Conservation (phyloP, 2,888 invertebrate genomes). For the Mylabris sibirica region DNA sequence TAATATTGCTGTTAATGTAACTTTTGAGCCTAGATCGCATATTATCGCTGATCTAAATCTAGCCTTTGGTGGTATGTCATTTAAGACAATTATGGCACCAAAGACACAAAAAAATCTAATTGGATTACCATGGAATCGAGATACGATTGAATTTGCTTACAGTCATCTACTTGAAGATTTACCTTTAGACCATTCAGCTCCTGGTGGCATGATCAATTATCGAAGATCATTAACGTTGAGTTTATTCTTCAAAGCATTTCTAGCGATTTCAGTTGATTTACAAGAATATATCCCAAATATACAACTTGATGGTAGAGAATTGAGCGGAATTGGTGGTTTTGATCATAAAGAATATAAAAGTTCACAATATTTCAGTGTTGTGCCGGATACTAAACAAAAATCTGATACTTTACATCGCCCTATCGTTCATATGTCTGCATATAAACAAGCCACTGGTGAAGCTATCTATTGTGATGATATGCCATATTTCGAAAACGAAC, state of each 20-base stretch:
- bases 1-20: slow-evolving; percentile 69
- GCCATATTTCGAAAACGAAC: slow-evolving; percentile 76
- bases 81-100: slow-evolving; percentile 78
- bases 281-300: slow-evolving; percentile 66
- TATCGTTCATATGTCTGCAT: slow-evolving; percentile 80
- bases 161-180: slow-evolving; percentile 76
- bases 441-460: slow-evolving; percentile 91
- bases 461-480: slow-evolving; percentile 93
- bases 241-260: slow-evolving; percentile 75
- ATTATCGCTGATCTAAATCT: slow-evolving; percentile 71
- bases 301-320: slow-evolving; percentile 63
- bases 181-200: slow-evolving; percentile 73
- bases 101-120: slow-evolving; percentile 66
- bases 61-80: slow-evolving; percentile 95
- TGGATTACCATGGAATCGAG: slow-evolving; percentile 52
- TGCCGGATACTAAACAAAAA: slow-evolving; percentile 58
- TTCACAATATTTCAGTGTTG: slow-evolving; percentile 74
- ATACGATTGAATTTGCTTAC: slow-evolving; percentile 65
- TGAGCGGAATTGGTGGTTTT: slow-evolving; percentile 68
- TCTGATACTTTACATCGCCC: slow-evolving; percentile 83
- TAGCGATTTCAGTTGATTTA: slow-evolving; percentile 66
- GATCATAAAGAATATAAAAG: slow-evolving; percentile 64
- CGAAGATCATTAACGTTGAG: slow-evolving; percentile 73
- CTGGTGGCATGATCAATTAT: slow-evolving; percentile 75
- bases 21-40: slow-evolving; percentile 66